Percentiles rank a stretch among this genome's conserved stretches.
phyloP scores from a whole-genome alignment of 2,113 vertebrate species.

The Tetrax tetrax region DNA sequence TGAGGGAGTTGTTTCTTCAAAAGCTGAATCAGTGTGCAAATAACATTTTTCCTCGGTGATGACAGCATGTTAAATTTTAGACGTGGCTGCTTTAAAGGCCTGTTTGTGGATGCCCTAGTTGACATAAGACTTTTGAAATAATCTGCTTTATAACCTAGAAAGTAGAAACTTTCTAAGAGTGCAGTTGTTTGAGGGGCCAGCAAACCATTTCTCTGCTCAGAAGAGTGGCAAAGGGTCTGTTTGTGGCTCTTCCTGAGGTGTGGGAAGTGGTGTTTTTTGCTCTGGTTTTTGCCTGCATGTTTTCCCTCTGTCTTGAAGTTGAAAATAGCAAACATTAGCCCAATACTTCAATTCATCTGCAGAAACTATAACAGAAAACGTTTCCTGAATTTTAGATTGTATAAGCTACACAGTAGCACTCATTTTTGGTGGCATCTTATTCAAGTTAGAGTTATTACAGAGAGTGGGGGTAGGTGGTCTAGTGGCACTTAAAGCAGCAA shows the following conservation, averaged over 20 bases:
- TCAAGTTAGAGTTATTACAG: neutral
- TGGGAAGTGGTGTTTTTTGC: neutral
- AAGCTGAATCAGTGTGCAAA: slow-evolving; percentile 34
- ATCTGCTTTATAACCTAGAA: neutral
- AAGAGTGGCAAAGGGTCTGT: neutral
- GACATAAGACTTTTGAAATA: neutral
- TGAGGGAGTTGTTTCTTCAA: neutral
- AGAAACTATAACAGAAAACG: rapidly evolving
- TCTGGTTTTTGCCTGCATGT: neutral
- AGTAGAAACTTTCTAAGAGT: neutral
- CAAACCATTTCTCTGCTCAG: neutral
- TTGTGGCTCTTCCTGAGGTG: neutral
- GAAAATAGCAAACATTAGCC: neutral
- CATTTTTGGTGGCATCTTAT: neutral
- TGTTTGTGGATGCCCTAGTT: neutral
- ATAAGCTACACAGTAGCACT: rapidly evolving
- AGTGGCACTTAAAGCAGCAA: neutral
- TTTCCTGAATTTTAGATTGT: neutral
- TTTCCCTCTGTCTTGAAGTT: neutral
- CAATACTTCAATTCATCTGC: neutral
- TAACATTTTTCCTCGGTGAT: neutral
- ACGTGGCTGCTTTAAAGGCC: neutral
- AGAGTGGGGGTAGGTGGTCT: neutral
- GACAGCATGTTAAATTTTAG: rapidly evolving
- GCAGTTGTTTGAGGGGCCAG: neutral